Percentiles rank a stretch among this genome's conserved stretches.
phyloP scores from a whole-genome alignment of 1,140 invertebrate genomes.

The Lepidurus arcticus region DNA sequence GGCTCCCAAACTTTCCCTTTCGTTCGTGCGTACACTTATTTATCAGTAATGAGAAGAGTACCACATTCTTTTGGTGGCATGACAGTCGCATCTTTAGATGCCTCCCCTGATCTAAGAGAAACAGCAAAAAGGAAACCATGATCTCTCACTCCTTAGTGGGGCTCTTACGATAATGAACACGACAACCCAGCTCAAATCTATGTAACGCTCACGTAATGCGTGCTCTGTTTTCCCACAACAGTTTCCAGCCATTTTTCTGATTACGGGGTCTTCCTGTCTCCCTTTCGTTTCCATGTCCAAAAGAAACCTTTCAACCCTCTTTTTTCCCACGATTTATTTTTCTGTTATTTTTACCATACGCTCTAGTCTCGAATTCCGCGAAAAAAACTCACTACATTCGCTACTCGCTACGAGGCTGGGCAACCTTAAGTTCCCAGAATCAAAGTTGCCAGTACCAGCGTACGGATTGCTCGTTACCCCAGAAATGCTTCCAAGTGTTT shows the following conservation, averaged over 20 bases:
- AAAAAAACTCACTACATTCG: neutral
- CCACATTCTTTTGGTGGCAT: neutral
- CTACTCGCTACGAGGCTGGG: neutral
- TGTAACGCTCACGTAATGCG: constrained; percentile 18
- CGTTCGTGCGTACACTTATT: neutral
- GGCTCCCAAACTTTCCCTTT: neutral
- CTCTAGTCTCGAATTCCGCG: neutral
- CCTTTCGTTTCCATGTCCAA: neutral
- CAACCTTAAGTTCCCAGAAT: too few relatives aligned
- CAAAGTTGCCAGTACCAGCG: too few relatives aligned
- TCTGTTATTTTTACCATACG: neutral
- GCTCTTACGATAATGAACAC: constrained; percentile 19
- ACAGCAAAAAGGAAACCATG: neutral
- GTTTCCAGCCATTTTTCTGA: constrained; percentile 3
- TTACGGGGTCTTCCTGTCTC: neutral
- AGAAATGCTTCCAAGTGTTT: too few relatives aligned
- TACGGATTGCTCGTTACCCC: too few relatives aligned
- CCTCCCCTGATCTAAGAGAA: neutral
- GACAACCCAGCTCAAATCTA: constrained; percentile 21
- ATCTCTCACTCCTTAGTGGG: neutral
- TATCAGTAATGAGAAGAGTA: neutral
- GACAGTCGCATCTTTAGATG: neutral
- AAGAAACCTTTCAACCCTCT: constrained; percentile 16
- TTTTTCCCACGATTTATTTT: neutral
- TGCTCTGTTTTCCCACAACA: neutral